Conservation (phyloP, 2,797 vertebrate genomes). For the Eidolon dupreanum region DNA sequence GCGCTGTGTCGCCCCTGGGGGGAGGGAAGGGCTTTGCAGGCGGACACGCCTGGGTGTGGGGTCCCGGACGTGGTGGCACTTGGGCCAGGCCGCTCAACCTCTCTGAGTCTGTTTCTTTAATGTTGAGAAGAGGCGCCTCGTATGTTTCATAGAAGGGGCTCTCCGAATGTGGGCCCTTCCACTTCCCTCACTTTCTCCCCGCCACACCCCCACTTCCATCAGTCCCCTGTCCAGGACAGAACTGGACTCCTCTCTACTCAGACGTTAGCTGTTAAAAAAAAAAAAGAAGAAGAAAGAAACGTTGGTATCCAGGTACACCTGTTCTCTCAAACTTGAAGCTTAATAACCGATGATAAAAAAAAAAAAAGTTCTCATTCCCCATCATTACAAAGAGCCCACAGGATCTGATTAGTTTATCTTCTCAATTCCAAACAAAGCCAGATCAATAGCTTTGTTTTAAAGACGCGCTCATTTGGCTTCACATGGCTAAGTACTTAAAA, state of each 20-base stretch:
- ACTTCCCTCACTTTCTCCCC: neutral
- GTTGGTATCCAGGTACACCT: neutral
- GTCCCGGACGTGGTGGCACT: neutral
- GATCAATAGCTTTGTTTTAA: slow-evolving; percentile 76
- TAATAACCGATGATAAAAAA: neutral
- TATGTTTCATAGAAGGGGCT: neutral
- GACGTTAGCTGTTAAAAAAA: neutral
- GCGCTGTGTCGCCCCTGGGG: neutral
- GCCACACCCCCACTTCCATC: neutral
- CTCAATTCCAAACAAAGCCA: slow-evolving; percentile 60
- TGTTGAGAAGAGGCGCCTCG: neutral
- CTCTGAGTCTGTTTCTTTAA: neutral
- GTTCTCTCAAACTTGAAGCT: slow-evolving; percentile 12
- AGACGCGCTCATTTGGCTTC: slow-evolving; percentile 47
- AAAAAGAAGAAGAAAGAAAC: no score
- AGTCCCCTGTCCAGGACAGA: neutral
- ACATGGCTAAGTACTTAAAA: slow-evolving; percentile 73
- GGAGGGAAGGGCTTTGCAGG: accelerated
- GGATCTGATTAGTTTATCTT: slow-evolving; percentile 71
- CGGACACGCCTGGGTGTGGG: neutral
- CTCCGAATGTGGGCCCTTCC: neutral
- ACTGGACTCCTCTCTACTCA: neutral
- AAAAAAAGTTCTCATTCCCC: neutral
- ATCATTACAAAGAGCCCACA: neutral
- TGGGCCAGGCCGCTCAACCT: neutral